A percentile compares a stretch with the other conserved stretches of the same genome.
phyloP scores from a whole-genome alignment of 2,113 vertebrate species.

The Cairina moschata region DNA sequence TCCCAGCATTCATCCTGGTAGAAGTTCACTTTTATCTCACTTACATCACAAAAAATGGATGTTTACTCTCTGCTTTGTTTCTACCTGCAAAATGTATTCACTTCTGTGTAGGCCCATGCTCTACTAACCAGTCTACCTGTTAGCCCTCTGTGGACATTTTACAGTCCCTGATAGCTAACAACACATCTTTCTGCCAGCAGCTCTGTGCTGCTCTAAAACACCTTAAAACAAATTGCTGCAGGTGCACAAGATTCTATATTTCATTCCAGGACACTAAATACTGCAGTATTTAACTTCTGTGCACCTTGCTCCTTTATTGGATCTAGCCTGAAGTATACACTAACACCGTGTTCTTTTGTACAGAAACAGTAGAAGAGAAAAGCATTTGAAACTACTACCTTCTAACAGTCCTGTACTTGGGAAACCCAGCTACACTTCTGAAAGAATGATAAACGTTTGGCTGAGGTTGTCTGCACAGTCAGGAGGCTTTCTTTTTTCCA shows the following conservation, averaged over 20 bases:
- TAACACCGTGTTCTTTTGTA: background rate
- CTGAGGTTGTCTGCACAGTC: constrained; percentile 28
- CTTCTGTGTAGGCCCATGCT: background rate
- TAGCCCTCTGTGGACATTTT: background rate
- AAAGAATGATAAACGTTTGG: background rate
- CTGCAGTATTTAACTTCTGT: constrained; percentile 13
- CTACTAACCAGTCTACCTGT: background rate
- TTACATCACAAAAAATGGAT: background rate
- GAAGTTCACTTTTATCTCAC: background rate
- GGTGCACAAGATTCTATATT: background rate
- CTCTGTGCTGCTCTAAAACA: background rate
- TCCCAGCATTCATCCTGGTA: background rate
- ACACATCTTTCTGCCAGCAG: background rate
- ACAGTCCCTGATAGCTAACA: background rate
- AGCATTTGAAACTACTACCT: constrained; percentile 32
- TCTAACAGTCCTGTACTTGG: constrained; percentile 1
- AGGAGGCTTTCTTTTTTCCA: background rate
- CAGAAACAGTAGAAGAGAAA: background rate
- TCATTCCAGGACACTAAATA: constrained; percentile 8
- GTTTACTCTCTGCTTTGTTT: background rate
- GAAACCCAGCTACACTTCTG: constrained; percentile 5
- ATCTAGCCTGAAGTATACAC: constrained; percentile 17
- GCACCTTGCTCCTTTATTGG: background rate
- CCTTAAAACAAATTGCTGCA: background rate
- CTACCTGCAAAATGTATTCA: background rate